These are phyloP conservation scores for Thalassaphorura encarpata DNA, from an alignment of 1,140 invertebrate genomes.

Conservation along the genomic window DNA sequence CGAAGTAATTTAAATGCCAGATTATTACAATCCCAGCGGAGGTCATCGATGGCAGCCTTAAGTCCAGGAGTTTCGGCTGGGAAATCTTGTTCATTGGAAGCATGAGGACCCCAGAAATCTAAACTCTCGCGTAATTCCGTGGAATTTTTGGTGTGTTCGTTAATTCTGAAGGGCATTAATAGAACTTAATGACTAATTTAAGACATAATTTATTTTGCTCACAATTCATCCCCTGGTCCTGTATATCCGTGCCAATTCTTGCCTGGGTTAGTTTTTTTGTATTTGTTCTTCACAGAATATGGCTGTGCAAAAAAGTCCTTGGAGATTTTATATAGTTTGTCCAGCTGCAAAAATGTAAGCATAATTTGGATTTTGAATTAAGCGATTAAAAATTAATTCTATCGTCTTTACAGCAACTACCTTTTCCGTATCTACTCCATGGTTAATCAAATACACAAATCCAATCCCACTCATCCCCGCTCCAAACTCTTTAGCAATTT, in stretches of 20 bases:
- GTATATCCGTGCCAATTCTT: not conserved
- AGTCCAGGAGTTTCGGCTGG: constrained; percentile 16
- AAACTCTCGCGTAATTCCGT: constrained; percentile 10
- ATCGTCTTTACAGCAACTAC: not conserved
- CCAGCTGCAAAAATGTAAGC: too few relatives aligned
- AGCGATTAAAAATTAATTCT: too few relatives aligned
- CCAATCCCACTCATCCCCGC: constrained; percentile 6
- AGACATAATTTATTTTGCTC: not conserved
- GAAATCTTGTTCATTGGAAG: not conserved
- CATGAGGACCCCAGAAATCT: not conserved
- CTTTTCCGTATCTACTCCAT: constrained; percentile 7
- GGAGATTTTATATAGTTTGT: not conserved
- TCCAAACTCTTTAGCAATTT: constrained; percentile 7
- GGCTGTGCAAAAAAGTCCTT: constrained; percentile 1
- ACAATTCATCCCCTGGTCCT: constrained; percentile 6
- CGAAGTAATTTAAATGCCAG: constrained; percentile 12
- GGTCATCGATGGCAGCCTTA: constrained; percentile 14
- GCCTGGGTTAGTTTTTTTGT: not conserved
- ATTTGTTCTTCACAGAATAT: constrained; percentile 1
- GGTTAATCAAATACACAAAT: constrained; percentile 11
- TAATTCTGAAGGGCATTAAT: not conserved
- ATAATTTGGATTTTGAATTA: too few relatives aligned
- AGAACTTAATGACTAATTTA: not conserved
- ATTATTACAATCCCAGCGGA: not conserved
- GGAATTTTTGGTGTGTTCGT: constrained; percentile 7